Evolutionary conservation across 2,888 invertebrate species (phyloP).

Genomic region (Leptarthrus brevirostris): DNA sequence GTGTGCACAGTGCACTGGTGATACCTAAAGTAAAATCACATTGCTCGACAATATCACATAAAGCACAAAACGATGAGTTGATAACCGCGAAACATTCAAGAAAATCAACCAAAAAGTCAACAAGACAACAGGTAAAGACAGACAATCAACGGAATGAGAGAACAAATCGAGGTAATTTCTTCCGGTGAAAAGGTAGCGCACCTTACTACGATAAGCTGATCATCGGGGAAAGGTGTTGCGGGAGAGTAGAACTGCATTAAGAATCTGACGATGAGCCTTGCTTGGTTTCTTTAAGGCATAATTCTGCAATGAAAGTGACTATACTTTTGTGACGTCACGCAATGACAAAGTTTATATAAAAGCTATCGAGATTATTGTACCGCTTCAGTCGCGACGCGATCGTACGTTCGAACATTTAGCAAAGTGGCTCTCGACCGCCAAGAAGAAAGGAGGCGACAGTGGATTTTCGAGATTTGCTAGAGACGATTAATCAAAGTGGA

Average conservation of each 20-base stretch:
- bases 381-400: slow-evolving; percentile 55
- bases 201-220: slow-evolving; percentile 3
- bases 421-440: background rate
- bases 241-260: too few species aligned
- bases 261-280: too few species aligned
- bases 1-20: too few species aligned
- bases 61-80: background rate
- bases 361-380: slow-evolving; percentile 50
- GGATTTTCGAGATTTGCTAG: slow-evolving; percentile 16
- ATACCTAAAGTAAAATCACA: too few species aligned
- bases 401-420: slow-evolving; percentile 49
- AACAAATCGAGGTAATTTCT: slow-evolving; percentile 21
- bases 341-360: slow-evolving; percentile 51
- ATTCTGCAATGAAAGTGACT: slow-evolving; percentile 2
- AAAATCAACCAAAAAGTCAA: slow-evolving; percentile 3
- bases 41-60: too few species aligned
- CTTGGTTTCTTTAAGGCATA: too few species aligned
- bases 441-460: slow-evolving; percentile 16
- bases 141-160: slow-evolving; percentile 10
- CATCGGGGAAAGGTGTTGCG: slow-evolving; percentile 17
- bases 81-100: slow-evolving; percentile 23
- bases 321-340: slow-evolving; percentile 39
- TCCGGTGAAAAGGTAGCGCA: slow-evolving; percentile 30
- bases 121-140: slow-evolving; percentile 22
- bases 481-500: slow-evolving; percentile 10